Evolutionary conservation across 2,113 vertebrate genomes (phyloP), one percentile per base, ranked within the genome.

Genomic region (Pardalotus punctatus): DNA sequence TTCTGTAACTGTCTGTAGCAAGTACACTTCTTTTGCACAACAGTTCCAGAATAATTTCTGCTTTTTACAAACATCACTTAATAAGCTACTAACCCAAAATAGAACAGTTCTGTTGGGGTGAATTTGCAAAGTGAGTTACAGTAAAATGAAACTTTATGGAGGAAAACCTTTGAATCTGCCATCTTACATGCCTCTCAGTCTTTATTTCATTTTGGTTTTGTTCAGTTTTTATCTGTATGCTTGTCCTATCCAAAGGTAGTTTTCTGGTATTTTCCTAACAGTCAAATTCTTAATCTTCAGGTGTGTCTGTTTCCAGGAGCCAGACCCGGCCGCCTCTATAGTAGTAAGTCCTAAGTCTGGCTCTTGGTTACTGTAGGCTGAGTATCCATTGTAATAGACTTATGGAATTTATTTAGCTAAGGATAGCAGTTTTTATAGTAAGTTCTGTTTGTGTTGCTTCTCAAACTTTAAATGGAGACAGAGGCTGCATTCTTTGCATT

Each of bases 401-500:
- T 47, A 33, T 1, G 76, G 51, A 83, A 77, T 82, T 83, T 50
- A 54, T 73, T 86, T 93, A 50, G 84, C 64, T 83, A 48, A 25
- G n/a, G 92, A 58, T 70, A 60, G 60, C 51, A 25, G 14, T 18
- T 95, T 94, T 88, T 88, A 28, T 64, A 50, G 14, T 31, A 88
- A 64, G 24, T 76, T 83, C 65, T 51, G n/a, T 78, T 94, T 84
- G 53, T 81, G 40, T 90, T 7, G 0, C 71, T 86, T 89, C 9
- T 64, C 36, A 62, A 24, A 56, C 60, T 70, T 83, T 18, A 83
- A 67, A 54, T 16, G 38, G 82, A 77, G 83, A 66, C 62, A 70
- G 88, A 67, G 88, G 42, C 40, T 88, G 53, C 65, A 69, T 96
- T 95, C 71, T 62, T 96, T 80, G 47, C 71, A 50, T 92, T 92